A percentile compares a stretch with the other conserved stretches of the same genome.
These are phyloP conservation scores for Leptinotarsa peninsularis DNA, from an alignment of 2,888 invertebrate species.

Conservation along the genomic window DNA sequence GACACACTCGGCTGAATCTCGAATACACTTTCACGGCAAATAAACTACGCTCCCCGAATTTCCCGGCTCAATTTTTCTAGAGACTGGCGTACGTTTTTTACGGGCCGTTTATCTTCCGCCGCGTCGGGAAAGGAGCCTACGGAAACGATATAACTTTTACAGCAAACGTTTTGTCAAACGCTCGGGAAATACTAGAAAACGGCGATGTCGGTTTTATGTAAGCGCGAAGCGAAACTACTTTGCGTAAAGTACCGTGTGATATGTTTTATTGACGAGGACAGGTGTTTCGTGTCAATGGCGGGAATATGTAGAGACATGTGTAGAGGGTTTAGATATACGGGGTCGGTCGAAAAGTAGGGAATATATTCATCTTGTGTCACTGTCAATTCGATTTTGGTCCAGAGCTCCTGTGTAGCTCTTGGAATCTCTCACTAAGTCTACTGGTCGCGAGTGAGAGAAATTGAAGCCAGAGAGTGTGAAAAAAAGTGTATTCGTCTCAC, in stretches of 20 bases:
- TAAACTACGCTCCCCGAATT: slow-evolving; percentile 23
- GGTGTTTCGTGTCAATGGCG: not conserved
- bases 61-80: slow-evolving; percentile 1
- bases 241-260: not conserved
- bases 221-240: not conserved
- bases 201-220: not conserved
- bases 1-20: not conserved
- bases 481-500: too few species aligned
- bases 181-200: not conserved
- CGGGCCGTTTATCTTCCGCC: slow-evolving; percentile 1
- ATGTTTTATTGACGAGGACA: slow-evolving; percentile 20
- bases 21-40: slow-evolving; percentile 29
- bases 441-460: too few species aligned
- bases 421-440: too few species aligned
- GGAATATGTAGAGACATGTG: not conserved
- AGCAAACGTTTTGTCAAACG: not conserved
- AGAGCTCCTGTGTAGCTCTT: too few species aligned
- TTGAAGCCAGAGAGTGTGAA: too few species aligned
- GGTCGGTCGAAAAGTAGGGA: too few species aligned
- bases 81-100: slow-evolving; percentile 8
- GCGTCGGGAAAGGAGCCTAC: not conserved
- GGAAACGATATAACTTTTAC: slow-evolving; percentile 6
- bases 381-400: too few species aligned
- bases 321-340: not conserved
- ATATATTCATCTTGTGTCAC: too few species aligned